Evolutionary conservation across 2,797 vertebrate genomes (phyloP).

Genomic region (Melopsittacus undulatus): DNA sequence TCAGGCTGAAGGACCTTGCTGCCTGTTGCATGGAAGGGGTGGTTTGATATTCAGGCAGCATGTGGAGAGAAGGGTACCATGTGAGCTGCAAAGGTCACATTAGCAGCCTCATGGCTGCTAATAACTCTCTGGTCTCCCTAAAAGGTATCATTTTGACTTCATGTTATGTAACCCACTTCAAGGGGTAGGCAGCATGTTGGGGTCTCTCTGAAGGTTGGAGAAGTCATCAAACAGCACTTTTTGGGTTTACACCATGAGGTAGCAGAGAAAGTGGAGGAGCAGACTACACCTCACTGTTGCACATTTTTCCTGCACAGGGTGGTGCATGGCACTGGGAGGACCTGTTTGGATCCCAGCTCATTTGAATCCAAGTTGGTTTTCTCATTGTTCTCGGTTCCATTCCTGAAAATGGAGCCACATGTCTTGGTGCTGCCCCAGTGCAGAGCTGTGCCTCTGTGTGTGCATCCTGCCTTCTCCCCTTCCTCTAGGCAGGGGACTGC

Average conservation of each 20-base stretch:
- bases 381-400: neutral
- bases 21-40: neutral
- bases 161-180: neutral
- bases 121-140: neutral
- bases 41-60: neutral
- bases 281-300: neutral
- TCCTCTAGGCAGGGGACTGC: neutral
- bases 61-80: accelerated
- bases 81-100: neutral
- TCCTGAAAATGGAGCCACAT: neutral
- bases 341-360: neutral
- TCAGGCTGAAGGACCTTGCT: neutral
- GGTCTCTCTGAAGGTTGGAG: neutral
- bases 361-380: neutral
- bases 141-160: neutral
- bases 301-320: neutral
- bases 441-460: neutral
- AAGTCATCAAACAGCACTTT: neutral
- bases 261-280: neutral
- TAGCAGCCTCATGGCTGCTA: neutral
- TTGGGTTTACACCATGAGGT: neutral
- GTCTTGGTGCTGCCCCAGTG: neutral
- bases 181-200: accelerated
- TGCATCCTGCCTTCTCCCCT: neutral
- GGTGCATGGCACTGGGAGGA: accelerated